Percentiles rank a stretch among this genome's conserved stretches.
Evolutionary conservation across 2,113 vertebrate species (phyloP).

Genomic region (Collichthys lucidus): DNA sequence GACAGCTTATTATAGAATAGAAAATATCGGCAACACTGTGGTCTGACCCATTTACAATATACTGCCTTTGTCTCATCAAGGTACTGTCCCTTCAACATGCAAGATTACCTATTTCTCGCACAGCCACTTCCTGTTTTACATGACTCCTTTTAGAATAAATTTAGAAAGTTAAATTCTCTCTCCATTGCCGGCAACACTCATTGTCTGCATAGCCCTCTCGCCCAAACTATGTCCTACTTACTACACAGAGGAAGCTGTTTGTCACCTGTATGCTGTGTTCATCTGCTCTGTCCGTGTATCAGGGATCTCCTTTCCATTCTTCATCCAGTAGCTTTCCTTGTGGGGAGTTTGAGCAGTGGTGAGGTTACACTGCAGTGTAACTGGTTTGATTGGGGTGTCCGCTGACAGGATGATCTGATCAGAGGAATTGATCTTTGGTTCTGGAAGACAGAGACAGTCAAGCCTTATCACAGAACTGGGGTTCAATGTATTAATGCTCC

Average conservation of each 20-base stretch:
- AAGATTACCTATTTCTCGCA: background rate
- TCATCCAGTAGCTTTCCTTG: slow-evolving; percentile 93
- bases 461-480: slow-evolving; percentile 69
- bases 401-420: slow-evolving; percentile 87
- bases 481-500: slow-evolving; percentile 50
- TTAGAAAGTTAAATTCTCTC: slow-evolving; percentile 1
- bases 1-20: background rate
- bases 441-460: slow-evolving; percentile 87
- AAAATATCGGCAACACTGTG: background rate
- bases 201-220: background rate
- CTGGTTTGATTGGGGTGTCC: slow-evolving; percentile 60
- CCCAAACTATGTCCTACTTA: slow-evolving; percentile 1
- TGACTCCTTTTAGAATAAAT: slow-evolving; percentile 7
- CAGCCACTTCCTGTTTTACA: slow-evolving; percentile 5
- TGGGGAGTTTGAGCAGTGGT: slow-evolving; percentile 89
- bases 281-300: slow-evolving; percentile 84
- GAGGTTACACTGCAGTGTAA: slow-evolving; percentile 93
- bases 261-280: slow-evolving; percentile 89
- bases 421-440: slow-evolving; percentile 93
- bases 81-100: background rate
- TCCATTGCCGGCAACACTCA: background rate
- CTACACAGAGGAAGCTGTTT: background rate
- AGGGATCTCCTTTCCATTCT: slow-evolving; percentile 90
- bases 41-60: slow-evolving; percentile 30
- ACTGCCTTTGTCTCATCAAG: slow-evolving; percentile 10